Evolutionary conservation across 2,888 invertebrate species (phyloP), one percentile per base, ranked within the genome.

Genomic region (Teinopalpus imperialis): DNA sequence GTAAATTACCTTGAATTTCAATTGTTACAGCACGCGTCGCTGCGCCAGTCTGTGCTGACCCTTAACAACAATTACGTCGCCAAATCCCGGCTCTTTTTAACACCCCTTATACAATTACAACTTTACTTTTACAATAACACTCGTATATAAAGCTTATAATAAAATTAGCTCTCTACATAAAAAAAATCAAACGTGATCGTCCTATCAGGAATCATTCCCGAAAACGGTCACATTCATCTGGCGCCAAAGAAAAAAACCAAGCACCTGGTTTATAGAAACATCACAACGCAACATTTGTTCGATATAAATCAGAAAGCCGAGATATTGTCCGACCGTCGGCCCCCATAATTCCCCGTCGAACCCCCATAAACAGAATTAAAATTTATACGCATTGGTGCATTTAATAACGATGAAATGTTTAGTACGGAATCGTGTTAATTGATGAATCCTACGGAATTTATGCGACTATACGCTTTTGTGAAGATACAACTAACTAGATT

Each of bases 351-450:
- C 43, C 47, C 48, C 46, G 24, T 43, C 37, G 10, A 14, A 50
- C 51, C 53, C 51, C 46, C 51, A 51, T 57, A 54, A 58, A 55
- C 41, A 29, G 53, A 42, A 58, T 57, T 55, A 50, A 47, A 51
- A 58, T 58, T 55, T 57, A 58, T 52, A 47, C 46, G 50, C 49
- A 48, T 50, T 44, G n/a, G 41, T 39, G 27, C 5, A 31, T 51
- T 54, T 44, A 51, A 56, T 51, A 53, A 37, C 43, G 16, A 37
- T 24, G 36, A 29, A 43, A 36, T 24, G 36, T 44, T 44, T 31
- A 35, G 18, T 18, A 29, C 31, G 18, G 16, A n/a, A n/a, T n/a
- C 24, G 5, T 10, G 12, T 24, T 36, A 36, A 43, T 43, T 43
- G 43, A 36, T 10, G 23, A 36, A 36, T 43, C 30, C 29, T 43